Evolutionary conservation across 2,113 vertebrate species (phyloP).

Genomic region (Alligator sinensis): DNA sequence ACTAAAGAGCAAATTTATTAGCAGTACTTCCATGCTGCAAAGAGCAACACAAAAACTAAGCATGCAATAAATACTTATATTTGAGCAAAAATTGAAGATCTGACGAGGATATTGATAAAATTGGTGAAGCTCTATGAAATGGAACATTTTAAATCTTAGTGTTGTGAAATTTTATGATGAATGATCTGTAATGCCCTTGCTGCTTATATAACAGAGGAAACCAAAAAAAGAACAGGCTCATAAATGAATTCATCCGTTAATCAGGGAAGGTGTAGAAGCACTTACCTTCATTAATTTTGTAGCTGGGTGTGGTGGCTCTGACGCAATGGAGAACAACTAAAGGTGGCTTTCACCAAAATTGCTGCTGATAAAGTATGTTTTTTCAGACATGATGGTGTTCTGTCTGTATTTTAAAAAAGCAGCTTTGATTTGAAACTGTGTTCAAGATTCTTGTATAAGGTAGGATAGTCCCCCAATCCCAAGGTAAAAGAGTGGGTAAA

Average conservation of each 20-base stretch:
- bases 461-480: background rate
- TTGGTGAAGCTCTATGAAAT: background rate
- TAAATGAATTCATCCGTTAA: background rate
- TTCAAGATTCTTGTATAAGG: background rate
- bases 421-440: background rate
- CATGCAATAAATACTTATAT: background rate
- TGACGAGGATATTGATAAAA: background rate
- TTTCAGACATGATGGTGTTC: background rate
- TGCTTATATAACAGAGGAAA: background rate
- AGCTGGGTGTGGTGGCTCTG: background rate
- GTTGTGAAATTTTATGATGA: background rate
- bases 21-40: background rate
- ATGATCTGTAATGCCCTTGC: background rate
- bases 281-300: background rate
- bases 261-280: background rate
- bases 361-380: background rate
- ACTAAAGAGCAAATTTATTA: background rate
- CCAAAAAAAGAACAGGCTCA: background rate
- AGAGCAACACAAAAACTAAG: background rate
- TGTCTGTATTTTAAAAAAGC: background rate
- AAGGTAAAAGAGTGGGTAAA: background rate
- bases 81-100: background rate
- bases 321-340: background rate
- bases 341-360: background rate
- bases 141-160: background rate